Percentiles rank a stretch among this genome's conserved stretches.
phyloP scores from a whole-genome alignment of 2,113 vertebrate species.

The Tonatia bakeri region DNA sequence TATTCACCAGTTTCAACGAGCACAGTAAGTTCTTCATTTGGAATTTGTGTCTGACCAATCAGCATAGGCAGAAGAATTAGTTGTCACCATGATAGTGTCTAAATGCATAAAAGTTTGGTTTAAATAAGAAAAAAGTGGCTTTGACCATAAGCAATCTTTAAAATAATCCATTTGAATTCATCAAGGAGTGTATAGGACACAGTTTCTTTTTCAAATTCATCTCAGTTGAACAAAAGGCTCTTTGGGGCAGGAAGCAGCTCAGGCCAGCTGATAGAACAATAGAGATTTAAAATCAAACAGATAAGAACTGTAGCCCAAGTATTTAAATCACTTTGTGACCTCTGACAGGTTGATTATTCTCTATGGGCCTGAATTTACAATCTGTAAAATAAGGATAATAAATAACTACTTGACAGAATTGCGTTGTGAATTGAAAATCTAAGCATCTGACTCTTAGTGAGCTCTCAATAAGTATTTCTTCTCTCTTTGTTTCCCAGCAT shows the following conservation, averaged over 20 bases:
- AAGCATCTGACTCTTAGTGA: not conserved
- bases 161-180: slow-evolving; percentile 19
- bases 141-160: not conserved
- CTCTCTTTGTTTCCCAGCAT: not conserved
- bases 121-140: slow-evolving; percentile 11
- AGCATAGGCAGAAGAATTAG: not conserved
- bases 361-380: not conserved
- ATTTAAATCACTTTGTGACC: not conserved
- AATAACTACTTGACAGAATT: not conserved
- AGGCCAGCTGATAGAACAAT: not conserved
- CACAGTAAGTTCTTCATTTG: not conserved
- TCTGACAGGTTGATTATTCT: not conserved
- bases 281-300: not conserved
- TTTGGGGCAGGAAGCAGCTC: not conserved
- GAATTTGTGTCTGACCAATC: slow-evolving; percentile 33
- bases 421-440: not conserved
- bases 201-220: slow-evolving; percentile 9
- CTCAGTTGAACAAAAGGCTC: slow-evolving; percentile 6
- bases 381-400: not conserved
- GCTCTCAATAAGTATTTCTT: not conserved
- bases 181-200: not conserved
- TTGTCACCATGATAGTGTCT: not conserved
- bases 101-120: slow-evolving; percentile 8
- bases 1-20: slow-evolving; percentile 13
- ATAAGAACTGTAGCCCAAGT: not conserved